Base-by-base conservation (phyloP, 2,113 vertebrate genomes). In the Argyrosomus japonicus region DNA sequence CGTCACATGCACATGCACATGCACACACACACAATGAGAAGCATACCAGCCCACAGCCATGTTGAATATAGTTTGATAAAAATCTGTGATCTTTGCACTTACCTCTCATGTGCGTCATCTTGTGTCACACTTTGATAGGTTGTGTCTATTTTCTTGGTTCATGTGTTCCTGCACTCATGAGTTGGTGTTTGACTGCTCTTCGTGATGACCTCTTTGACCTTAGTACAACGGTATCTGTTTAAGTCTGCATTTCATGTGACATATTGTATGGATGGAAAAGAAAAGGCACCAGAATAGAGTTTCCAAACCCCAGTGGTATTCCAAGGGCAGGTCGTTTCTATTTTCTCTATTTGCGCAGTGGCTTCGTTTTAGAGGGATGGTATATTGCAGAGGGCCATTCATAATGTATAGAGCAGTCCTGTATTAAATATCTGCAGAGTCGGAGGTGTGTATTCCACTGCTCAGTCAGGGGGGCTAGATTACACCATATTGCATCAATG, bases 391-490 rank as follows among this genome's bases (percentile, higher is more conserved):
- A 79, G 81, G 50, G 56, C 27, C 82, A 89, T 94, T 77, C 84
- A 93, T 92, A 91, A 95, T 93, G 91, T 90, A 93, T 92, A 83
- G 84, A 53, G 81, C 54, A 65, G 68, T 65, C 78, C 87, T 85
- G 81, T 93, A 94, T 94, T 93, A 90, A 93, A 92, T 93, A 92
- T 92, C 93, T 91, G 87, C 89, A 84, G 89, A 71, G 79, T 86
- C 27, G 64, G 83, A 85, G 76, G 83, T 81, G 86, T 83, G 70
- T 74, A 29, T 90, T 78, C 69, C 84, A 63, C 57, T 56, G 79
- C 81, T 86, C 77, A 61, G 88, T 82, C 84, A 71, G 45, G 40
- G 81, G 58, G 36, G 58, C 57, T 57, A 63, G 67, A 91, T 94
- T 92, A 87, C 91, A 90, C 48, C 54, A 68, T 64, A 87, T 89